Conservation (phyloP, 92 coral and sea anemone genomes). For the Diadumene lineata region DNA sequence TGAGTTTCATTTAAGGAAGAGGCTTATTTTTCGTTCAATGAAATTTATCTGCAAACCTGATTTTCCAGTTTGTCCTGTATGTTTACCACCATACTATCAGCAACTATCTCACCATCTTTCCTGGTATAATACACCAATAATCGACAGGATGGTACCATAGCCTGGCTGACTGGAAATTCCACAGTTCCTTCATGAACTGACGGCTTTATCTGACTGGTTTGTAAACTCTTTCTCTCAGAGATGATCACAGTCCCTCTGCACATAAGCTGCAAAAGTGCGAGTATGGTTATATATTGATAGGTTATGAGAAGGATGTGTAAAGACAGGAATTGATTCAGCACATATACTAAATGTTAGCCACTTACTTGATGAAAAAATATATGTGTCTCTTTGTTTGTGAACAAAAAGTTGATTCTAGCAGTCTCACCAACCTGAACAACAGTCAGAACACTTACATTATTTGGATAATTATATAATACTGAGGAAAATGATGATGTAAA, state of each 20-base stretch:
- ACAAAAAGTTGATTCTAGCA: not conserved
- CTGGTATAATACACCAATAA: conserved; percentile 67
- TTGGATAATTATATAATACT: too few relatives aligned
- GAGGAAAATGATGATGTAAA: too few relatives aligned
- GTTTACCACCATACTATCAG: conserved; percentile 66
- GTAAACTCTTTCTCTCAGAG: not conserved
- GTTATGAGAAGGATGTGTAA: too few relatives aligned
- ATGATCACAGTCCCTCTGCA: not conserved
- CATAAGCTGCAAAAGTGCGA: not conserved
- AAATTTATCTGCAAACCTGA: conserved; percentile 35
- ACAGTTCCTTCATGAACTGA: conserved; percentile 23
- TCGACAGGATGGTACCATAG: conserved; percentile 81
- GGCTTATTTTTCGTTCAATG: not conserved
- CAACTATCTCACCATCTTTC: conserved; percentile 73
- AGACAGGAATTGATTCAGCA: not conserved
- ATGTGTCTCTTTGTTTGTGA: not conserved
- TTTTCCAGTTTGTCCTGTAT: conserved; percentile 77
- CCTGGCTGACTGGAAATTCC: conserved; percentile 61
- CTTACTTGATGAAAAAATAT: not conserved
- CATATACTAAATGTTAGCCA: not conserved
- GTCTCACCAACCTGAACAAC: not conserved
- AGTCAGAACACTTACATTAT: too few relatives aligned
- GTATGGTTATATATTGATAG: too few relatives aligned
- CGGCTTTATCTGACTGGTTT: not conserved
- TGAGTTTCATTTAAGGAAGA: not conserved